phyloP scores from a whole-genome alignment of 2,797 vertebrate genomes.

The Amphiprion clarkii region DNA sequence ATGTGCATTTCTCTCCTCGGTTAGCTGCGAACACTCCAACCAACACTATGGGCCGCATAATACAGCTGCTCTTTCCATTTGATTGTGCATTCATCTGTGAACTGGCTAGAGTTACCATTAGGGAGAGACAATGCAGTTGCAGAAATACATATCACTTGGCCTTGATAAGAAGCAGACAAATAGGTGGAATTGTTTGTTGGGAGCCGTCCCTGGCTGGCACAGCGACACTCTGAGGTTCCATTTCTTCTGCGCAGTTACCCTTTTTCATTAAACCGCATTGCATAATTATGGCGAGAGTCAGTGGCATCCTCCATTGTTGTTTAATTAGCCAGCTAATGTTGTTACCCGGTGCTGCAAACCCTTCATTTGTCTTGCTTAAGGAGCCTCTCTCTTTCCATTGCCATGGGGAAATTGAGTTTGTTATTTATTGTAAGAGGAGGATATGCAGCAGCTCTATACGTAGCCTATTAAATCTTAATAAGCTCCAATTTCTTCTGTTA shows the following conservation, averaged over 20 bases:
- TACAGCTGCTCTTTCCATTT: slow-evolving; percentile 60
- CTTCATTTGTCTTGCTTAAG: slow-evolving; percentile 89
- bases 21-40: slow-evolving; percentile 34
- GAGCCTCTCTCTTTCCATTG: slow-evolving; percentile 80
- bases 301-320: slow-evolving; percentile 85
- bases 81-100: slow-evolving; percentile 66
- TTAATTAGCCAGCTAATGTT: slow-evolving; percentile 90
- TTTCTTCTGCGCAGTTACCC: slow-evolving; percentile 83
- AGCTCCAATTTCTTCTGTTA: slow-evolving; percentile 71
- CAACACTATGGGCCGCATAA: slow-evolving; percentile 53
- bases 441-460: slow-evolving; percentile 66
- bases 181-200: slow-evolving; percentile 56
- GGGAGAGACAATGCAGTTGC: slow-evolving; percentile 55
- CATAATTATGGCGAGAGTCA: slow-evolving; percentile 80
- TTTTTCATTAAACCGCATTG: slow-evolving; percentile 83
- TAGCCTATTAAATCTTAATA: slow-evolving; percentile 85
- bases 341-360: slow-evolving; percentile 86
- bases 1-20: slow-evolving; percentile 26
- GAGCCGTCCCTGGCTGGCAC: slow-evolving; percentile 30
- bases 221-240: slow-evolving; percentile 51
- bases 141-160: slow-evolving; percentile 55
- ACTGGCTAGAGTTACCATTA: slow-evolving; percentile 65
- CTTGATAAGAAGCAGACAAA: slow-evolving; percentile 61
- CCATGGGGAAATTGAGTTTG: slow-evolving; percentile 81
- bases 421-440: slow-evolving; percentile 84